These are phyloP conservation scores for Cheumatopsyche charites DNA, from an alignment of 1,140 invertebrate genomes.

Conservation along the genomic window DNA sequence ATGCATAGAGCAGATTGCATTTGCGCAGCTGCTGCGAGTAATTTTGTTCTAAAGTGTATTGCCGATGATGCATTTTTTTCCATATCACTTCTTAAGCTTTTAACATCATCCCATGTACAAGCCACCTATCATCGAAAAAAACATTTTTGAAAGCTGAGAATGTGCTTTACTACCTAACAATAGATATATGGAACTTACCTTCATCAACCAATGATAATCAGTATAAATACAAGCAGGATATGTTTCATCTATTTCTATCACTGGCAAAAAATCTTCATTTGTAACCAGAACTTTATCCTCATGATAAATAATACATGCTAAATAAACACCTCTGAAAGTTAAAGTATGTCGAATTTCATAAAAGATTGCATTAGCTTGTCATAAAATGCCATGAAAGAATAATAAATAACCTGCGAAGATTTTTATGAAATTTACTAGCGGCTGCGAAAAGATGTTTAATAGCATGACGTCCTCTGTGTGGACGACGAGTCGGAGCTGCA, in stretches of 20 bases:
- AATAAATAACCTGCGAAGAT: constrained; percentile 75
- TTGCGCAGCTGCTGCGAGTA: constrained; percentile 87
- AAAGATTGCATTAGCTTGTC: too few relatives aligned
- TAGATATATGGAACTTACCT: constrained; percentile 66
- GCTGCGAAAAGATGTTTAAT: constrained; percentile 94
- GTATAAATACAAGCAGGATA: constrained; percentile 88
- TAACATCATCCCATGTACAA: constrained; percentile 95
- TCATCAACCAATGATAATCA: constrained; percentile 98
- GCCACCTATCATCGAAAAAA: constrained; percentile 66
- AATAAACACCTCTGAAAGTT: constrained; percentile 82
- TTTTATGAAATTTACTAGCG: constrained; percentile 94
- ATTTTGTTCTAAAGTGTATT: constrained; percentile 88
- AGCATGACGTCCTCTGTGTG: constrained; percentile 83
- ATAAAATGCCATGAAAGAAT: constrained; percentile 2
- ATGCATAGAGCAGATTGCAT: constrained; percentile 92
- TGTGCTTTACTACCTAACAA: too few relatives aligned
- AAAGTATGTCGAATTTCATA: too few relatives aligned
- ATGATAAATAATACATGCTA: constrained; percentile 90
- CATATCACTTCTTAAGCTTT: constrained; percentile 87
- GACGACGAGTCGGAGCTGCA: constrained; percentile 59
- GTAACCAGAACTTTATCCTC: constrained; percentile 95
- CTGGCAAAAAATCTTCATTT: constrained; percentile 94
- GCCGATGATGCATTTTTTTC: constrained; percentile 90
- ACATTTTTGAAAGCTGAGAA: constrained; percentile 18
- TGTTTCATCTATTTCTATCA: constrained; percentile 95